Percentiles rank a stretch among this genome's conserved stretches.
phyloP scores from a whole-genome alignment of 2,113 vertebrate genomes.

The Alexandromys fortis region DNA sequence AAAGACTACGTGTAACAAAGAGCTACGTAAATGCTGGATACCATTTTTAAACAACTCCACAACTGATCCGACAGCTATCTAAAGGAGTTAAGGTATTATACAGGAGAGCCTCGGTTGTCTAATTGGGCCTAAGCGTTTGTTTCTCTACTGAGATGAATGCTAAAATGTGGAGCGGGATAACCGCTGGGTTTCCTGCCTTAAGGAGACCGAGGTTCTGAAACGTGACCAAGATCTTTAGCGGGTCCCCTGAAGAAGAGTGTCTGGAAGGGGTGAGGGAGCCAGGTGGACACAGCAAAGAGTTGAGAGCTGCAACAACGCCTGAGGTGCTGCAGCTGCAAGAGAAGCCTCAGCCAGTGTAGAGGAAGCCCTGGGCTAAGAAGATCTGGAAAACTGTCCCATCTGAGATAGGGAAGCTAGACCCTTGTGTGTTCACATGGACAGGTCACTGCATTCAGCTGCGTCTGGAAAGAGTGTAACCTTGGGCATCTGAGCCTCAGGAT shows the following conservation, averaged over 20 bases:
- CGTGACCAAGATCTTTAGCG: background rate
- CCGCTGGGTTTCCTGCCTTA: background rate
- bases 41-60: slow-evolving; percentile 15
- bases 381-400: background rate
- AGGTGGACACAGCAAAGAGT: background rate
- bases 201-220: background rate
- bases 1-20: background rate
- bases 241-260: background rate
- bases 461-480: background rate
- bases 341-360: background rate
- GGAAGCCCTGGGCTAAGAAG: background rate
- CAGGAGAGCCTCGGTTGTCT: background rate
- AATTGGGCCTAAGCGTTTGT: background rate
- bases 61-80: background rate
- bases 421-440: background rate
- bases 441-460: background rate
- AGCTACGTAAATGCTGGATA: background rate
- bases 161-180: background rate
- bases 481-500: background rate
- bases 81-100: background rate
- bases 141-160: background rate
- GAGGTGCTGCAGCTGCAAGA: background rate
- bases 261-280: background rate
- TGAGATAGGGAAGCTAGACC: background rate
- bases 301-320: too few relatives aligned